A percentile compares a stretch with the other conserved stretches of the same genome.
Evolutionary conservation across 2,797 vertebrate genomes (phyloP).

Genomic region (Eulemur mongoz): DNA sequence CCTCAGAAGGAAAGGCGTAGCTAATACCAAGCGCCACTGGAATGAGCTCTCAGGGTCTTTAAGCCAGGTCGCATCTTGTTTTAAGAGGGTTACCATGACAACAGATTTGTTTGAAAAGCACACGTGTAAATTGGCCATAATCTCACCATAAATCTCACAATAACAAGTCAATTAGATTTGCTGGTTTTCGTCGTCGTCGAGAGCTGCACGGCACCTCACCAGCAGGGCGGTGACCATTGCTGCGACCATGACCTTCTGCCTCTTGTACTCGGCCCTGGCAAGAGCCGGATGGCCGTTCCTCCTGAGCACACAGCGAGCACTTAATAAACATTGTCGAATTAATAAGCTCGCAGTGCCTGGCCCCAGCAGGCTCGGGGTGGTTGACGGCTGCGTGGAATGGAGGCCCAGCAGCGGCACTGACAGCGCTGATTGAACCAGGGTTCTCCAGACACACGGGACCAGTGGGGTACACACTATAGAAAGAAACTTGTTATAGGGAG

Average conservation of each 20-base stretch:
- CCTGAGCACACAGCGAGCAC: neutral
- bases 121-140: neutral
- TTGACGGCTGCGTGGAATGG: neutral
- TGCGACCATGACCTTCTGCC: rapidly evolving
- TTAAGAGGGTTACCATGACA: constrained; percentile 66
- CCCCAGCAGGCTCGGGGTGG: neutral
- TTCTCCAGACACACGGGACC: neutral
- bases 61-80: constrained; percentile 67
- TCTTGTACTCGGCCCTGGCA: too few species aligned
- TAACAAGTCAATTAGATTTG: neutral
- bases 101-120: constrained; percentile 42
- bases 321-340: neutral
- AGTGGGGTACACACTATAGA: rapidly evolving
- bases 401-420: rapidly evolving
- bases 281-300: rapidly evolving
- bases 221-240: rapidly evolving
- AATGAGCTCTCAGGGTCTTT: constrained; percentile 42
- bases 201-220: neutral
- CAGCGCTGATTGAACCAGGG: neutral
- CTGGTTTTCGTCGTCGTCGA: neutral
- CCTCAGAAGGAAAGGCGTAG: constrained; percentile 53
- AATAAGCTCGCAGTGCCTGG: neutral
- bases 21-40: constrained; percentile 30
- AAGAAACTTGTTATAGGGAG: neutral
- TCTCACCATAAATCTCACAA: neutral